phyloP scores from a whole-genome alignment of 2,888 invertebrate genomes.

The Phoenoteleia sp. region DNA sequence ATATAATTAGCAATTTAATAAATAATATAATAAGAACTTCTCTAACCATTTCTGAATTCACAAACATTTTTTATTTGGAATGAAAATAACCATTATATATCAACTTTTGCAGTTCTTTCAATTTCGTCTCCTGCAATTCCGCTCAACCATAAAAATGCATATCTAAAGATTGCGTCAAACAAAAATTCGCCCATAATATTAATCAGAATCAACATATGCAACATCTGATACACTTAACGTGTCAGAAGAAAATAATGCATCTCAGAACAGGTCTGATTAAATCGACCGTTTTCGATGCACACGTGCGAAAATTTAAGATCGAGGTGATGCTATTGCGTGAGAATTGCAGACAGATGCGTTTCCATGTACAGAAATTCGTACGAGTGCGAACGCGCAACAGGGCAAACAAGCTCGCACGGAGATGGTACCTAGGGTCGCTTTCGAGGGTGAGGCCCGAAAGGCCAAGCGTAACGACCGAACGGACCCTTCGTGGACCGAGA shows the following conservation, averaged over 20 bases:
- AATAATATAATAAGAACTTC: too few species aligned
- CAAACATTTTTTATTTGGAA: too few species aligned
- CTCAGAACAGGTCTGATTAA: conserved; percentile 48
- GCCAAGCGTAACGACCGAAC: conserved; percentile 67
- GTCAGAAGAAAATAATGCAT: conserved; percentile 4
- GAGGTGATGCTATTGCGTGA: conserved; percentile 76
- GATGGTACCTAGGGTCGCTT: conserved; percentile 55
- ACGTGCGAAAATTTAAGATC: conserved; percentile 47
- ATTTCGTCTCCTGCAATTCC: too few species aligned
- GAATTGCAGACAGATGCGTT: conserved; percentile 79
- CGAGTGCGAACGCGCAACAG: conserved; percentile 68
- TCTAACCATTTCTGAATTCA: too few species aligned
- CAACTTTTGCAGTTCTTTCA: too few species aligned
- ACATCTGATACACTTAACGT: conserved; percentile 37
- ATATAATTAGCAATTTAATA: too few species aligned
- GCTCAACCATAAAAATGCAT: too few species aligned
- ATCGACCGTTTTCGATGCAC: conserved; percentile 41
- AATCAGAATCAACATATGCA: conserved; percentile 22
- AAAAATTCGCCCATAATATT: too few species aligned
- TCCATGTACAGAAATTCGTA: conserved; percentile 74
- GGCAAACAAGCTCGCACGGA: conserved; percentile 51
- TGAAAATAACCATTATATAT: too few species aligned
- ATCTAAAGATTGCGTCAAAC: too few species aligned
- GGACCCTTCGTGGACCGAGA: conserved; percentile 59
- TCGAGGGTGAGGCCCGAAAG: conserved; percentile 70